Conservation (phyloP, 2,797 vertebrate genomes). For the Dryobates pubescens region DNA sequence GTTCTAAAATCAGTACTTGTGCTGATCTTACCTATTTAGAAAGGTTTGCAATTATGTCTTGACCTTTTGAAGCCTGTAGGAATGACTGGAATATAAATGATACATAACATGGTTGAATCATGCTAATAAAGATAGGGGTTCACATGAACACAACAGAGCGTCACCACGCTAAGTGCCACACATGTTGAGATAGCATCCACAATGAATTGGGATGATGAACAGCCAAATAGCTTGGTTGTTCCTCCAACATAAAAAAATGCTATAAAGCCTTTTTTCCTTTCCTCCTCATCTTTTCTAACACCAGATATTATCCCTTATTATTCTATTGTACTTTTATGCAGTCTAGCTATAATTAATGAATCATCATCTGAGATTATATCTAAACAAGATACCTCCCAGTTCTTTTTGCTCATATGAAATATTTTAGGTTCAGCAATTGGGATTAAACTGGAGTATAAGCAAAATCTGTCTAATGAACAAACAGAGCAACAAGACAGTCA, state of each 20-base stretch:
- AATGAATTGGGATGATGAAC: rapidly evolving
- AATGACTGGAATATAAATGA: neutral
- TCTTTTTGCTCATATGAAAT: neutral
- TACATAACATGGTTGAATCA: neutral
- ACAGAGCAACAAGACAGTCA: neutral
- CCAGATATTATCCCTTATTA: neutral
- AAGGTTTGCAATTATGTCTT: neutral
- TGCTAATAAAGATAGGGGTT: neutral
- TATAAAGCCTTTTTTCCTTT: neutral
- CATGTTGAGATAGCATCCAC: neutral
- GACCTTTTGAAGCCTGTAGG: neutral
- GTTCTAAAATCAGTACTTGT: neutral
- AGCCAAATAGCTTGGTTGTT: neutral
- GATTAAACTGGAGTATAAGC: neutral
- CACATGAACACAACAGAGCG: neutral
- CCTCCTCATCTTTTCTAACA: neutral
- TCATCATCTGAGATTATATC: neutral
- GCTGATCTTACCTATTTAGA: neutral
- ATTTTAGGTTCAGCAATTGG: neutral
- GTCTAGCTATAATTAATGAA: neutral
- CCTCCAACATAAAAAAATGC: neutral
- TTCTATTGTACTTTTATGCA: neutral
- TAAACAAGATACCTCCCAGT: neutral
- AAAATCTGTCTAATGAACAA: neutral
- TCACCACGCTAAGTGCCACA: neutral